Evolutionary conservation across 2,888 invertebrate genomes (phyloP).

Genomic region (Clepsis dumicolana): DNA sequence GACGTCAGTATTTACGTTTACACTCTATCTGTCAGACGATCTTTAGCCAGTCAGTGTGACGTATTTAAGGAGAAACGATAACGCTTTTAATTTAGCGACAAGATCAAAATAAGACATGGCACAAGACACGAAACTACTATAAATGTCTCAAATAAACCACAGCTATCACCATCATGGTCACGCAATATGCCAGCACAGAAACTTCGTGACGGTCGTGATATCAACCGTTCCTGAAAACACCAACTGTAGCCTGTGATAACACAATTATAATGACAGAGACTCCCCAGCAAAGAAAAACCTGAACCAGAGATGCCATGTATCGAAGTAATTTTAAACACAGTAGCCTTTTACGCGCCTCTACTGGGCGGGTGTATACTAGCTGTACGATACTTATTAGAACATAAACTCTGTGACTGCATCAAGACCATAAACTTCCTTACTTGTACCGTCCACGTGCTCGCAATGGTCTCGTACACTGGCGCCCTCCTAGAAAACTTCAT

Average conservation of each 20-base stretch:
- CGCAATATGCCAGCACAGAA: neutral
- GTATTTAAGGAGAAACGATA: neutral
- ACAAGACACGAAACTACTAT: neutral
- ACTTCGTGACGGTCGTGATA: constrained; percentile 24
- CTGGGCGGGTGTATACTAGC: neutral
- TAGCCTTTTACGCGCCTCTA: neutral
- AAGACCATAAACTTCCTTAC: constrained; percentile 51
- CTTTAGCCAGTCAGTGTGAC: neutral
- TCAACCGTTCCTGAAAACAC: constrained; percentile 41
- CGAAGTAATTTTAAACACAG: neutral
- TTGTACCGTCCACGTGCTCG: constrained; percentile 54
- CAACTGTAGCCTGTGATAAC: neutral
- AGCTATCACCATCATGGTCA: neutral
- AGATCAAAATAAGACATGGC: neutral
- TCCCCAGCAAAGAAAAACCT: neutral
- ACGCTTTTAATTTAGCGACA: neutral
- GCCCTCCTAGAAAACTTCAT: constrained; percentile 51
- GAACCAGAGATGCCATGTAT: neutral
- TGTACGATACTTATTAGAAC: neutral
- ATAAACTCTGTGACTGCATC: constrained; percentile 40
- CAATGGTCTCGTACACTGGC: constrained; percentile 52
- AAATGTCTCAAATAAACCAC: neutral
- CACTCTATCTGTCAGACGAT: neutral
- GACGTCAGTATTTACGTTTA: neutral
- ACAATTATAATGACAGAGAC: neutral